Conservation (phyloP, 23 tunicate genomes). For the Styela clava region DNA sequence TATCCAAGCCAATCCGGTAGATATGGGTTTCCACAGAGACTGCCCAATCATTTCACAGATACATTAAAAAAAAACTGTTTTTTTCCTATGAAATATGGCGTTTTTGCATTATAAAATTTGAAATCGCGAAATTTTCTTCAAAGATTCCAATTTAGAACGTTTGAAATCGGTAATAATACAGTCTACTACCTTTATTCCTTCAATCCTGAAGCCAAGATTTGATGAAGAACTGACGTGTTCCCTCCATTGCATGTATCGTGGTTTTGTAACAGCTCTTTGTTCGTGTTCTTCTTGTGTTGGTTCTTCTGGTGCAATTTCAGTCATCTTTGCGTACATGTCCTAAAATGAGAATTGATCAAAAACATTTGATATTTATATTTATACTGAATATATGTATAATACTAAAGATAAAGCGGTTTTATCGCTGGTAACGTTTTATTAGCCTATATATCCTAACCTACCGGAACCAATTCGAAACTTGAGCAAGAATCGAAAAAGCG, state of each 20-base stretch:
- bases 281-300: slow-evolving; percentile 76
- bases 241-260: slow-evolving; percentile 96
- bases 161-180: too few relatives aligned
- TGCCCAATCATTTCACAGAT: too few relatives aligned
- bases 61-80: too few relatives aligned
- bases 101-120: too few relatives aligned
- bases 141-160: too few relatives aligned
- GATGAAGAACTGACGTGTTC: slow-evolving; percentile 91
- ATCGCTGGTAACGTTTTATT: neutral
- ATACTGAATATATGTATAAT: neutral
- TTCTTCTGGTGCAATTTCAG: slow-evolving; percentile 79
- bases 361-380: neutral
- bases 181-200: slow-evolving; percentile 93
- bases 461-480: too few relatives aligned
- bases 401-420: neutral
- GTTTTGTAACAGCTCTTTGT: slow-evolving; percentile 82
- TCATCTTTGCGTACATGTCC: slow-evolving; percentile 94
- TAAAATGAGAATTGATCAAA: slow-evolving; percentile 9
- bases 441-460: too few relatives aligned
- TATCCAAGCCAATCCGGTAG: too few relatives aligned
- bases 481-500: too few relatives aligned
- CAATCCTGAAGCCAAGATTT: slow-evolving; percentile 90
- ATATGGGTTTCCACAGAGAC: too few relatives aligned
- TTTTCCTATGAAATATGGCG: too few relatives aligned
- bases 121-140: too few relatives aligned